phyloP scores from a whole-genome alignment of 2,888 invertebrate species.

The Drosophila seclusa region DNA sequence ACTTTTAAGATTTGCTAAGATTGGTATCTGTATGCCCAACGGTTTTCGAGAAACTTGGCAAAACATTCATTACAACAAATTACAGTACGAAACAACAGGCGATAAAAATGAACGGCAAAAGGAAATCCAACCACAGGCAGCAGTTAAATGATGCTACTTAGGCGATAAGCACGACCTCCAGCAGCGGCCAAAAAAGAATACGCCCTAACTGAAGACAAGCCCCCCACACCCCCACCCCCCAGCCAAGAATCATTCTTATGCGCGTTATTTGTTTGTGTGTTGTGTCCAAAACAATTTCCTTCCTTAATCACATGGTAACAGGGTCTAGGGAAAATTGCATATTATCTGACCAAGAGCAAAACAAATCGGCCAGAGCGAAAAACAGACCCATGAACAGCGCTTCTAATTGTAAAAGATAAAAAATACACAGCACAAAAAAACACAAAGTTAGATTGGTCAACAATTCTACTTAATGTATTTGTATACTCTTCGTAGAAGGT shows the following conservation, averaged over 20 bases:
- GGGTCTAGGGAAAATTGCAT: conserved; percentile 70
- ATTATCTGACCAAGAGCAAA: conserved; percentile 68
- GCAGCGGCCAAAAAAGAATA: conserved; percentile 19
- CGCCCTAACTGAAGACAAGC: conserved; percentile 30
- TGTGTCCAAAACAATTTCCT: conserved; percentile 84
- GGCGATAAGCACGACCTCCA: conserved; percentile 66
- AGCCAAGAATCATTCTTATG: conserved; percentile 25
- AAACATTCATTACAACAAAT: conserved; percentile 69
- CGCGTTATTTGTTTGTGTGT: conserved; percentile 68
- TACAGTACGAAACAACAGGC: conserved; percentile 43
- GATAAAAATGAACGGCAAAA: conserved; percentile 38
- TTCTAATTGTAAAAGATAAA: conserved; percentile 77
- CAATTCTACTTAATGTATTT: conserved; percentile 67
- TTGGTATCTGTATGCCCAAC: conserved; percentile 25
- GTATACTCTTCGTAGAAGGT: conserved; percentile 5
- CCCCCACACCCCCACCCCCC: not conserved
- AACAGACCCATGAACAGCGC: conserved; percentile 59
- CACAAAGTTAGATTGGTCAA: conserved; percentile 53
- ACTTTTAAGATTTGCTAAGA: conserved; percentile 36
- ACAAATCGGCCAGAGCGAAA: conserved; percentile 59
- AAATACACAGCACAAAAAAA: conserved; percentile 38
- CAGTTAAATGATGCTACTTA: conserved; percentile 80
- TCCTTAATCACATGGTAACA: conserved; percentile 83
- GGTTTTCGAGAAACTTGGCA: conserved; percentile 37
- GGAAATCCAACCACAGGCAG: conserved; percentile 65